Conservation (phyloP, 2,888 invertebrate genomes). For the Aporophyla lueneburgensis region DNA sequence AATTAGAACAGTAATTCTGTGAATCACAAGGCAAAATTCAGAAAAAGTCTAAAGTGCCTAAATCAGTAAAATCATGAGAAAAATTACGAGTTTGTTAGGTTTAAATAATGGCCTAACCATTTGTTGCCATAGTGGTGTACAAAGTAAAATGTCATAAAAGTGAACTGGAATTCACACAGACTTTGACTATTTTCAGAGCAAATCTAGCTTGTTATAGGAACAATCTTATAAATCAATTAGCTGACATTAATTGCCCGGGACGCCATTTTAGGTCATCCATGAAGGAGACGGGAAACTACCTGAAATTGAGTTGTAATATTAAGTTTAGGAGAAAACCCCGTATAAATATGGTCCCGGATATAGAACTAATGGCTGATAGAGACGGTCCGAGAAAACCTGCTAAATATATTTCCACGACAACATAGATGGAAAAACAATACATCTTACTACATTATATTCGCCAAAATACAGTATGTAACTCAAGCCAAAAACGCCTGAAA, state of each 20-base stretch:
- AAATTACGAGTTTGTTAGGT: not conserved
- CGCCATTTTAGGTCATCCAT: not conserved
- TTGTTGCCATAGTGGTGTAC: not conserved
- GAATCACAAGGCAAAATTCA: no score
- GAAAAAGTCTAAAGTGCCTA: no score
- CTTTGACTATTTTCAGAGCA: no score
- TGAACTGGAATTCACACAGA: not conserved
- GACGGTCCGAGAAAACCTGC: not conserved
- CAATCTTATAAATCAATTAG: not conserved
- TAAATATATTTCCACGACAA: not conserved
- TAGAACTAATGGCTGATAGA: not conserved
- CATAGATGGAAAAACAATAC: not conserved
- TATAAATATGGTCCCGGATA: not conserved
- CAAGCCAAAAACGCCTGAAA: slow-evolving; percentile 22
- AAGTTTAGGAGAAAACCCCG: not conserved
- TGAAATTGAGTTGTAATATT: not conserved
- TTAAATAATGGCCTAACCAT: not conserved
- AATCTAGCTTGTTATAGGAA: not conserved
- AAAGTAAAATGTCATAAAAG: not conserved
- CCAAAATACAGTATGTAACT: slow-evolving; percentile 12
- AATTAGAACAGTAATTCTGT: not conserved
- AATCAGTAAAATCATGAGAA: no score
- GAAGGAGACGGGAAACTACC: not conserved
- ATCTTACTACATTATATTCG: not conserved
- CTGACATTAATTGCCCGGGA: not conserved